Evolutionary conservation across 2,797 vertebrate species (phyloP).

Genomic region (Austrolebias charrua): DNA sequence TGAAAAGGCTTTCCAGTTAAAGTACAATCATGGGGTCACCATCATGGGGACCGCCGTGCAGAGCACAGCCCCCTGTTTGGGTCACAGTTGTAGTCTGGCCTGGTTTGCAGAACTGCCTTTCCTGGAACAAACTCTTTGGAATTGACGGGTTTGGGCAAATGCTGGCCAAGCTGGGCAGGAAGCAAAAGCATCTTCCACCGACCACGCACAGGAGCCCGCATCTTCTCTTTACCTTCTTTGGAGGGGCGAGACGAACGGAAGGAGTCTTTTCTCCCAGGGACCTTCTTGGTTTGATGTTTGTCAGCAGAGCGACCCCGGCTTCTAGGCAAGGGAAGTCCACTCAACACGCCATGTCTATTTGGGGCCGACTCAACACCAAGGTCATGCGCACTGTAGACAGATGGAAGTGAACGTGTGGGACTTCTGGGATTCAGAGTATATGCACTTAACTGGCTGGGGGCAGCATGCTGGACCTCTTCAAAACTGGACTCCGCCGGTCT

Average conservation of each 20-base stretch:
- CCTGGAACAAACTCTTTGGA: slow-evolving; percentile 18
- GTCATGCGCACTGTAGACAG: slow-evolving; percentile 40
- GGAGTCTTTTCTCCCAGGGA: not conserved
- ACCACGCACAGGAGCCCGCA: not conserved
- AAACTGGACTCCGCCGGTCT: slow-evolving; percentile 30
- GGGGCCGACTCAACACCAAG: slow-evolving; percentile 42
- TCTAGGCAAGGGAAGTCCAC: slow-evolving; percentile 16
- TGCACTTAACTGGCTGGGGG: slow-evolving; percentile 36
- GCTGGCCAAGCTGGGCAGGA: not conserved
- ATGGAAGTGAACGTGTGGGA: slow-evolving; percentile 20
- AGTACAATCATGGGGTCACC: slow-evolving; percentile 10
- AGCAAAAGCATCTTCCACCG: not conserved
- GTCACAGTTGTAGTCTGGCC: slow-evolving; percentile 9
- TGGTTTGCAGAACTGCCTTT: slow-evolving; percentile 9
- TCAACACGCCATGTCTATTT: slow-evolving; percentile 45
- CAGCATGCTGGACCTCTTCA: slow-evolving; percentile 53
- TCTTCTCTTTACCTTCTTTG: not conserved
- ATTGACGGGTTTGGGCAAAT: not conserved
- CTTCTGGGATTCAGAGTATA: slow-evolving; percentile 38
- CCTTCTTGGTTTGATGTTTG: slow-evolving; percentile 19
- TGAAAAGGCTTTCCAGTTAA: slow-evolving; percentile 21
- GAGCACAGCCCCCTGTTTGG: slow-evolving; percentile 8
- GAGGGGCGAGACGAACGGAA: slow-evolving; percentile 9
- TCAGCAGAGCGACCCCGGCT: slow-evolving; percentile 29
- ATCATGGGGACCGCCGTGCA: slow-evolving; percentile 24